phyloP scores from a whole-genome alignment of 2,888 invertebrate genomes.

The Caenorhabditis sulstoni region DNA sequence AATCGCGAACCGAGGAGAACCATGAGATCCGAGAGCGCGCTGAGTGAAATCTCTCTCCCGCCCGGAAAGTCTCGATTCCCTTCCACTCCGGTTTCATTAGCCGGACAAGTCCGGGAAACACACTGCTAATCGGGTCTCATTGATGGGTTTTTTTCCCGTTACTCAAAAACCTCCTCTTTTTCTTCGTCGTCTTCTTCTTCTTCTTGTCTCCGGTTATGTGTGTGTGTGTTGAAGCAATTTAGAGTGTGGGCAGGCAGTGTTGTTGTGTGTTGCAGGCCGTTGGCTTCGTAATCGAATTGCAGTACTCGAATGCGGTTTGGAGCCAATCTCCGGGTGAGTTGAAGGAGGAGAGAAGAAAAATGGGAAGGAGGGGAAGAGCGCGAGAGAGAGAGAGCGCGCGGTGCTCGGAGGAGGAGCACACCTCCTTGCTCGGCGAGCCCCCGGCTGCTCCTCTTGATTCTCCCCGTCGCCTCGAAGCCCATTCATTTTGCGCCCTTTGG shows the following conservation, averaged over 20 bases:
- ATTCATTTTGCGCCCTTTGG: slow-evolving; percentile 31
- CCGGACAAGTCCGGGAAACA: background rate
- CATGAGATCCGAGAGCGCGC: too few relatives aligned
- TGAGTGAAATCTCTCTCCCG: too few relatives aligned
- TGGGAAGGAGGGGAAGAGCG: too few relatives aligned
- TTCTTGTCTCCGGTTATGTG: slow-evolving; percentile 30
- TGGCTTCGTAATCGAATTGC: slow-evolving; percentile 66
- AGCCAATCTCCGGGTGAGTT: slow-evolving; percentile 63
- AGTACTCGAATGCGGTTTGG: slow-evolving; percentile 63
- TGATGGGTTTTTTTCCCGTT: slow-evolving; percentile 17
- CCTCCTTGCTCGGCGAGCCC: slow-evolving; percentile 7
- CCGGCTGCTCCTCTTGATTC: slow-evolving; percentile 26
- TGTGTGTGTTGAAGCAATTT: slow-evolving; percentile 38
- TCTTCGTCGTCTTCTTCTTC: slow-evolving; percentile 17
- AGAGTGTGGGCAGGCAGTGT: slow-evolving; percentile 17
- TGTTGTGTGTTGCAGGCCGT: slow-evolving; percentile 56
- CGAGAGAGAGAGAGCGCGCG: slow-evolving; percentile 18
- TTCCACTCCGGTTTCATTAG: slow-evolving; percentile 38
- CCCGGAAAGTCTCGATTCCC: too few relatives aligned
- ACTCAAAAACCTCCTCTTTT: slow-evolving; percentile 13
- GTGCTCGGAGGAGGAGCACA: slow-evolving; percentile 17
- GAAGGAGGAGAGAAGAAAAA: slow-evolving; percentile 24
- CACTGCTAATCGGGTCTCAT: slow-evolving; percentile 25
- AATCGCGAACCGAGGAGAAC: too few relatives aligned
- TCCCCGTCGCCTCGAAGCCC: slow-evolving; percentile 3